Percentiles rank a stretch among this genome's conserved stretches.
These are phyloP conservation scores for Montipora sp. DNA, from an alignment of 64 coral and sea anemone species.

Conservation along the genomic window DNA sequence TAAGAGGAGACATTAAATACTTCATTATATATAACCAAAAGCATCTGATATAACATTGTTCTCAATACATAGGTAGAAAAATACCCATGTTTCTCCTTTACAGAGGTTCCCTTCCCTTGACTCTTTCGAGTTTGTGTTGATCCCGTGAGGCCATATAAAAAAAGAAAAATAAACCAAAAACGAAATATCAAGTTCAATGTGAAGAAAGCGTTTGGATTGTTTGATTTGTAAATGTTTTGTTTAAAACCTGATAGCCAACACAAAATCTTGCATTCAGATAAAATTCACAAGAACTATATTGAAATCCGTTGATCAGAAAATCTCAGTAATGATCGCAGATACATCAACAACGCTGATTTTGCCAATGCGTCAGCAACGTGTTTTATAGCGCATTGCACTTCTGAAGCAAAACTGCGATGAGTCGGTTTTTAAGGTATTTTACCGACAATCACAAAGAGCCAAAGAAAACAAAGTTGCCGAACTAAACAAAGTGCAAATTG, in stretches of 20 bases:
- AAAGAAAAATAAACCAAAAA: not conserved
- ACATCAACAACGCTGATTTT: not conserved
- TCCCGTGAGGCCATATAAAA: constrained; percentile 5
- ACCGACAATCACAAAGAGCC: not conserved
- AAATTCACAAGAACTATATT: not conserved
- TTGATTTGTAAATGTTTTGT: constrained; percentile 21
- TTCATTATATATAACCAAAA: not conserved
- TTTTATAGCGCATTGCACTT: not conserved
- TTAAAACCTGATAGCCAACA: not conserved
- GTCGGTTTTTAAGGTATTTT: too few species aligned
- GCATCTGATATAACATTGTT: not conserved
- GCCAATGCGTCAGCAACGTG: not conserved
- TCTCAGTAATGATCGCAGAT: not conserved
- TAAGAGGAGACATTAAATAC: too few species aligned
- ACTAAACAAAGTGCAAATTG: not conserved
- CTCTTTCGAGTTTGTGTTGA: not conserved
- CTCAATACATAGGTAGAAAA: not conserved
- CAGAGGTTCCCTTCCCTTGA: too few species aligned
- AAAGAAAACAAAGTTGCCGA: not conserved
- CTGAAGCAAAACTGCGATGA: too few species aligned
- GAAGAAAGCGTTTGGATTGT: not conserved
- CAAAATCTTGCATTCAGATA: not conserved
- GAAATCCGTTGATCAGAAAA: not conserved
- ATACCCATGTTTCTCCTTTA: too few species aligned
- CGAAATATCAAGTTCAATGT: not conserved